Evolutionary conservation across 2,797 vertebrate species (phyloP).

Genomic region (Enteromius afrohamiltoni): DNA sequence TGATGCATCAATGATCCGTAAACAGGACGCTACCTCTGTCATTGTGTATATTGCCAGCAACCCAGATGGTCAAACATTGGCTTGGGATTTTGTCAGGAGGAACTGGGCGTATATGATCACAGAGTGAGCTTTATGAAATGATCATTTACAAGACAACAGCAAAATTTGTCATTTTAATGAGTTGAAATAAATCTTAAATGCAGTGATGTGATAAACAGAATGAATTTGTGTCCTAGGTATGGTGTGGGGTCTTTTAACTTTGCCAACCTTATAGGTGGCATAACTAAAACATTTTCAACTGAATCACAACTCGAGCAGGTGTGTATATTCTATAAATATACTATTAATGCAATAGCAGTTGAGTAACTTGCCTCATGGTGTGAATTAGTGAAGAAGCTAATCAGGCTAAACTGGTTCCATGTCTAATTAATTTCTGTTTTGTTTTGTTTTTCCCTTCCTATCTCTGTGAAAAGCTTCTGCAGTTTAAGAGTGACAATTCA

Average conservation of each 20-base stretch:
- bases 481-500: conserved; percentile 78
- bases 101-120: conserved; percentile 83
- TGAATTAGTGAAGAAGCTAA: neutral
- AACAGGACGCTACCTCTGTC: conserved; percentile 85
- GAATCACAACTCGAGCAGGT: conserved; percentile 85
- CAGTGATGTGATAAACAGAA: too few relatives aligned
- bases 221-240: conserved; percentile 73
- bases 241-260: conserved; percentile 90
- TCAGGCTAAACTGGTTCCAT: neutral
- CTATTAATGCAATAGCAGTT: neutral
- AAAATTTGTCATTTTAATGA: neutral
- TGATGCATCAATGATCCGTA: conserved; percentile 82
- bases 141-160: neutral
- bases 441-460: neutral
- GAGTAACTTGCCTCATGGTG: neutral
- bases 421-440: neutral
- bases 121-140: conserved; percentile 78
- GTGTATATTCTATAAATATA: conserved; percentile 19
- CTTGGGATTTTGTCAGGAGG: conserved; percentile 85
- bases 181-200: neutral
- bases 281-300: conserved; percentile 82
- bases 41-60: conserved; percentile 84
- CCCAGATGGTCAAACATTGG: conserved; percentile 79
- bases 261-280: conserved; percentile 77
- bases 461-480: conserved; percentile 76